Evolutionary conservation across 2,113 vertebrate species (phyloP), one percentile per base, ranked within the genome.

Genomic region (Cryptoleucopteryx plumbea): DNA sequence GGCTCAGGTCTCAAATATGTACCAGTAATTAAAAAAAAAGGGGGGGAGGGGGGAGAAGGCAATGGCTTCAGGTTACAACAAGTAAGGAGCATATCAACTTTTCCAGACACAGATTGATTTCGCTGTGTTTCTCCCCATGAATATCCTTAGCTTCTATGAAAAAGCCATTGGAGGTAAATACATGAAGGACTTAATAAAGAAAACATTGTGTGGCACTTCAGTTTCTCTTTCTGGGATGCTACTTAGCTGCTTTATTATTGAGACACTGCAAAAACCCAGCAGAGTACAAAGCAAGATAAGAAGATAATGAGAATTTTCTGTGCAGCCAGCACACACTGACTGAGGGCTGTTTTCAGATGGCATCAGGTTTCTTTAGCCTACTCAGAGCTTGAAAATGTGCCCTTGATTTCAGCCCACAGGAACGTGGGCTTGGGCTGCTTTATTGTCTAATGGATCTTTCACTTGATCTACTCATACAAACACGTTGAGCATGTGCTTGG

Each of bases 381-480:
- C 94, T 94, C 93, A 95, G 93, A 83, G 89, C 89, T 97, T 93
- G 91, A 96, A 97, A 96, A 97, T 96, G 79, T 95, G 84, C 85
- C 94, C 96, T 97, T 97, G 97, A 97, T 96, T 96, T 97, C 96
- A 97, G 96, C 93, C 94, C 93, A 80, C 91, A 93, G 84, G 96
- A 97, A 97, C 97, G 96, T 97, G 87, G 95, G 97, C 89, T 97
- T 94, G 94, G 66, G 74, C 95, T 96, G 82, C 89, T 96, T 97
- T 97, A 95, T 97, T 96, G 93, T 97, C 95, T 97, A 96, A 96
- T 96, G 97, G 94, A 94, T 97, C 82, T 97, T 97, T 97, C 91
- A 96, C 96, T 97, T 97, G 97, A 97, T 97, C 97, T 94, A 87
- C 78, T 96, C 95, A 53, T 89, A 50, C 93, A 97, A 94, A 97